Evolutionary conservation across 2,888 invertebrate species (phyloP).

Genomic region (Pelosia muscerda): DNA sequence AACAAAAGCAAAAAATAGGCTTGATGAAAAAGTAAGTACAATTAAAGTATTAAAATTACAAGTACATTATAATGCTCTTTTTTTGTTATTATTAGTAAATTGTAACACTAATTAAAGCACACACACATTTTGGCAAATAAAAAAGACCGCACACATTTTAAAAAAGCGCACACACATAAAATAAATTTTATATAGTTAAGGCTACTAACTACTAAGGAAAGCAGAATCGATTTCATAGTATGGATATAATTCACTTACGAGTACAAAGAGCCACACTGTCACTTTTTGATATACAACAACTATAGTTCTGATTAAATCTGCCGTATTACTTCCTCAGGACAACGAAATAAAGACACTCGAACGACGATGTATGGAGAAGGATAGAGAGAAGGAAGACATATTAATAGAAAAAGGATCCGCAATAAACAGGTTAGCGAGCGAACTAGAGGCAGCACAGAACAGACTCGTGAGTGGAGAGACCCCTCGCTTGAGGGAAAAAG

Average conservation of each 20-base stretch:
- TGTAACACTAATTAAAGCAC: too few species aligned
- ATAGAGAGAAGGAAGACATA: conserved; percentile 87
- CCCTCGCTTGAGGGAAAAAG: conserved; percentile 74
- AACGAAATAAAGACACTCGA: conserved; percentile 85
- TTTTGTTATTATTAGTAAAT: too few species aligned
- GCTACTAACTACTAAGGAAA: too few species aligned
- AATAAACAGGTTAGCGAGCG: conserved; percentile 88
- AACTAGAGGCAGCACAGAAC: conserved; percentile 88
- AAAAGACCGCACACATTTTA: too few species aligned
- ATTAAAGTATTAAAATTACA: neutral
- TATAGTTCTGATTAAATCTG: neutral
- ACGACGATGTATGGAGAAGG: conserved; percentile 84
- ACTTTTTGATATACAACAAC: neutral
- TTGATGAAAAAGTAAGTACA: conserved; percentile 83
- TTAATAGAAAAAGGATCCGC: conserved; percentile 88
- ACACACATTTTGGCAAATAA: too few species aligned
- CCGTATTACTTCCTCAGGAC: conserved; percentile 61
- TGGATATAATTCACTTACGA: too few species aligned
- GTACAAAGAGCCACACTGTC: too few species aligned
- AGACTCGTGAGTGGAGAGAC: conserved; percentile 76
- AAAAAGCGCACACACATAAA: too few species aligned
- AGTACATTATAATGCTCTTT: too few species aligned
- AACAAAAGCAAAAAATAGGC: conserved; percentile 81
- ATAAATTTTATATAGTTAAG: too few species aligned
- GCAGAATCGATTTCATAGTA: too few species aligned